Conservation (phyloP, 1,140 invertebrate genomes). For the Lithobius niger region DNA sequence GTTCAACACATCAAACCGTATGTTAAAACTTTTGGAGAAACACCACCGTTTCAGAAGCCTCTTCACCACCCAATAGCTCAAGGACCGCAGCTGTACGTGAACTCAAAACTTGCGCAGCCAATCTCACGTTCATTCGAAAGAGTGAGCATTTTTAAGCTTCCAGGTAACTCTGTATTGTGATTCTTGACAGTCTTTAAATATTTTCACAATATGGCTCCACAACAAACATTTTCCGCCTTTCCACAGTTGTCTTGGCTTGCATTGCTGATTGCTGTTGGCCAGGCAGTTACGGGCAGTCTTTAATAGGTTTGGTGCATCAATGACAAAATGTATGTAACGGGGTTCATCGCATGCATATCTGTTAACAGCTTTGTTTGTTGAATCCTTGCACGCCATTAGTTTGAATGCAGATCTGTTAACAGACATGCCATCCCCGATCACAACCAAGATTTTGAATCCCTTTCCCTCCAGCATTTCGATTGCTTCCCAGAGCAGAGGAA, state of each 20-base stretch:
- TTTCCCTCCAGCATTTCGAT: neutral
- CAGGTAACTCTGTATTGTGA: neutral
- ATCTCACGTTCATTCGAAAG: slow-evolving; percentile 1
- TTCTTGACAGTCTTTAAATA: neutral
- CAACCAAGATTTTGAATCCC: neutral
- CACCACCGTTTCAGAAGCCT: slow-evolving; percentile 4
- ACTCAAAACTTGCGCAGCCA: neutral
- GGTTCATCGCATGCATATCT: neutral
- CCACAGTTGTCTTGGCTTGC: neutral
- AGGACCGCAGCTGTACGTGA: neutral
- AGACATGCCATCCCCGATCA: neutral
- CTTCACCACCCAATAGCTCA: neutral
- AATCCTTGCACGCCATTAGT: neutral
- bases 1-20: slow-evolving; percentile 4
- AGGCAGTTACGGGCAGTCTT: slow-evolving; percentile 2
- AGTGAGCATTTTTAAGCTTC: neutral
- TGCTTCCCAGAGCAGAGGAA: neutral
- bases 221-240: neutral
- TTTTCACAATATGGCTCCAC: neutral
- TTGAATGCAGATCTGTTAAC: neutral
- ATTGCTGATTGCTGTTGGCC: neutral
- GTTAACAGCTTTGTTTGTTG: neutral
- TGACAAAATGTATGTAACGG: neutral
- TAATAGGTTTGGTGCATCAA: slow-evolving; percentile 5
- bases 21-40: neutral